Percentiles rank a stretch among this genome's conserved stretches.
Conservation (phyloP, 2,113 vertebrate species). For the Tragelaphus strepsiceros region DNA sequence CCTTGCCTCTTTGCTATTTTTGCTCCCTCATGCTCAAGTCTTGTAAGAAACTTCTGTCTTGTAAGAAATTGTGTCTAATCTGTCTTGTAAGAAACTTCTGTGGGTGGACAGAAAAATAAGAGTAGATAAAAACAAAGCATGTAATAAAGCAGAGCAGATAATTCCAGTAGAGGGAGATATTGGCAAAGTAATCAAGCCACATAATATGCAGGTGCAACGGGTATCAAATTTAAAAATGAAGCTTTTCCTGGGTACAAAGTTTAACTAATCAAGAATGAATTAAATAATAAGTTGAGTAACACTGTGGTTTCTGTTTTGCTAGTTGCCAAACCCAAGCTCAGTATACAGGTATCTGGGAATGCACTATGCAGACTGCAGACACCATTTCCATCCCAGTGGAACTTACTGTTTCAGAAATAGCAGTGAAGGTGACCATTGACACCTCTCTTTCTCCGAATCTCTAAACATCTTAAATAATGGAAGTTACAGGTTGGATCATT, state of each 20-base stretch:
- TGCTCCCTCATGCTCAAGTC: not conserved
- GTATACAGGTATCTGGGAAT: not conserved
- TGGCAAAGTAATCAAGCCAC: constrained; percentile 22
- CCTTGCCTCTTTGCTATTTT: not conserved
- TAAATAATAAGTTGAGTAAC: not conserved
- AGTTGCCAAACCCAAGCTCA: not conserved
- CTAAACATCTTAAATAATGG: not conserved
- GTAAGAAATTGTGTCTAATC: not conserved
- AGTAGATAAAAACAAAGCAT: not conserved
- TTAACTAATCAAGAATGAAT: not conserved
- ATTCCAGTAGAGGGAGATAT: constrained; percentile 52
- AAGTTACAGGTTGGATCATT: not conserved
- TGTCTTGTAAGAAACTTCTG: not conserved
- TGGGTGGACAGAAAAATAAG: not conserved
- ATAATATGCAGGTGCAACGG: not conserved
- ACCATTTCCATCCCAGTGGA: not conserved
- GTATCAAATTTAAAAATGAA: not conserved
- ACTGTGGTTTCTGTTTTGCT: not conserved
- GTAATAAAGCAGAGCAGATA: not conserved
- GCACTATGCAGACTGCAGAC: not conserved
- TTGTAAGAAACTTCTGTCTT: not conserved
- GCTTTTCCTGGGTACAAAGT: not conserved
- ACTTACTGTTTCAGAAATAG: not conserved
- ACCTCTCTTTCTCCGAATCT: not conserved
- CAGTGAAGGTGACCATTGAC: not conserved